A percentile compares a stretch with the other conserved stretches of the same genome.
Conservation (phyloP, 2,797 vertebrate genomes). For the Brotogeris chrysoptera region DNA sequence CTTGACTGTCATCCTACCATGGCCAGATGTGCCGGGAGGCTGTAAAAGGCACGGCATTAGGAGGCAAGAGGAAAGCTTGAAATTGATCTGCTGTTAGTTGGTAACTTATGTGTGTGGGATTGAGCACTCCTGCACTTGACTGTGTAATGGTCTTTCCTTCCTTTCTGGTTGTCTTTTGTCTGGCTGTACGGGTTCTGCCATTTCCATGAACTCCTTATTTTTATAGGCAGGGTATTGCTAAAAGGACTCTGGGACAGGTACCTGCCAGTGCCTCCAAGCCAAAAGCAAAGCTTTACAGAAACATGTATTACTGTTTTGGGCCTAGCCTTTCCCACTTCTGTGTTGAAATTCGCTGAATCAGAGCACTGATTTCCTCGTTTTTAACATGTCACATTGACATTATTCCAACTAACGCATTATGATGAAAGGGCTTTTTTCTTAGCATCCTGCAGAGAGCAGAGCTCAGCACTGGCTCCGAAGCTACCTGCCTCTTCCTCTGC, state of each 20-base stretch:
- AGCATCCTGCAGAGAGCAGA: not conserved
- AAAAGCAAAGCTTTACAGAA: not conserved
- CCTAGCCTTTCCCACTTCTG: not conserved
- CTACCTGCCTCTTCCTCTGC: not conserved
- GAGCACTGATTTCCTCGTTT: not conserved
- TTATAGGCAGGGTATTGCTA: not conserved
- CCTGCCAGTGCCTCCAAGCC: not conserved
- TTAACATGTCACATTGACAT: not conserved
- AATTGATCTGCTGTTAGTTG: not conserved
- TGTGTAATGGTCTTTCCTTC: not conserved
- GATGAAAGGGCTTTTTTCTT: not conserved
- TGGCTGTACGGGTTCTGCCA: not conserved
- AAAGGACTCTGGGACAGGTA: not conserved
- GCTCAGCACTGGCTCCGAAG: accelerated
- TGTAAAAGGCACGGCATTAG: not conserved
- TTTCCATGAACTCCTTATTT: not conserved
- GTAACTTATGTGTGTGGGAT: accelerated
- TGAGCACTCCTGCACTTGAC: not conserved
- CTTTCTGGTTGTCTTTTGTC: not conserved
- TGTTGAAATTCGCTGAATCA: not conserved
- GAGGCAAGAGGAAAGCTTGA: not conserved
- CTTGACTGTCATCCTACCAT: not conserved
- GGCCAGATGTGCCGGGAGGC: not conserved
- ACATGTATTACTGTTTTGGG: not conserved
- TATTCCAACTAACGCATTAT: not conserved